Evolutionary conservation across 2,888 invertebrate genomes (phyloP), one percentile per base, ranked within the genome.

Genomic region (Philopedon plagiatum): DNA sequence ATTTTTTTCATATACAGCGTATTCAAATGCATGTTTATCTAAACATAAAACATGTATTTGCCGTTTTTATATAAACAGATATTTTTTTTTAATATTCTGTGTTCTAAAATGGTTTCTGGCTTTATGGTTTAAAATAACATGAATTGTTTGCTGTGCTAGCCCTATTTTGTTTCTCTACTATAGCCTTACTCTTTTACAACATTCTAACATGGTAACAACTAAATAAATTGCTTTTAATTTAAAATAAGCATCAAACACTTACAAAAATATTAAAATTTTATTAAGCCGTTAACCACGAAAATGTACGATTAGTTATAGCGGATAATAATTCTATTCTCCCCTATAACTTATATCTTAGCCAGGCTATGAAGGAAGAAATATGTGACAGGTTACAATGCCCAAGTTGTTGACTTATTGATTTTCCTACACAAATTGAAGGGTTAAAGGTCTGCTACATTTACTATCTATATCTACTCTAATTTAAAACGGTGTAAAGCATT

Each of bases 401-500:
- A 29, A 32, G 51, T 57, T 57, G 37, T 57, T 37, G 57, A 54
- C 51, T 49, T 63, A 63, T 63, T 51, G 63, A 63, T 63, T 51
- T 63, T 51, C 37, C 51, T 49, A 63, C 46, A 63, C 26, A 63
- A 63, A 63, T 63, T 51, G 21, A 34, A 51, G 63, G 51, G 37
- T 49, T 32, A 63, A 49, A 51, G 51, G 49, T 51, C 51, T 46
- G 46, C 46, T 15, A 29, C 19, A 26, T 63, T 49, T 63, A 63
- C 37, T 63, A 51, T 34, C 63, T 63, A 34, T 37, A 11, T 51
- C 51, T 29, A 29, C 29, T 21, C 5, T 51, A 51, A 51, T 63
- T 63, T 51, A 63, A 63, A 46, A 2, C 34, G 51, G 51, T 63
- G 21, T 51, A 21, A 51, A 23, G 21, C 34, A 49, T 63, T 51